phyloP scores from a whole-genome alignment of 2,113 vertebrate species.

The Datnioides undecimradiatus region DNA sequence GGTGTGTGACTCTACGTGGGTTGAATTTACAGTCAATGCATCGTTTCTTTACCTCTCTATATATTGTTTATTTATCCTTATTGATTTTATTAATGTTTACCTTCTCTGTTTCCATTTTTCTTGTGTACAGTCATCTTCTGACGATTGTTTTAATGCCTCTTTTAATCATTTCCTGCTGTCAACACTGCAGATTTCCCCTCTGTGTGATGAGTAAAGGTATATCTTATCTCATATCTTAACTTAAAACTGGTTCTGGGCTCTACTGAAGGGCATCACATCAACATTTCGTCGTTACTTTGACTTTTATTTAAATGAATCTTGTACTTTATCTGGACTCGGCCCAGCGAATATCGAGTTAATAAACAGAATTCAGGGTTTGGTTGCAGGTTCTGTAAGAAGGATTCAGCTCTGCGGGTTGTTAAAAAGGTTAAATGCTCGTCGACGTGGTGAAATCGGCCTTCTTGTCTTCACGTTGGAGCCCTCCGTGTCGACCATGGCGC shows the following conservation, averaged over 20 bases:
- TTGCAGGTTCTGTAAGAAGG: conserved; percentile 57
- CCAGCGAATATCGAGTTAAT: conserved; percentile 25
- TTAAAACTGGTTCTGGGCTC: not conserved
- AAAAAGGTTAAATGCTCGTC: conserved; percentile 48
- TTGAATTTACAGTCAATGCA: not conserved
- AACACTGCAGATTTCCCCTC: too few species aligned
- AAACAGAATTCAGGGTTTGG: conserved; percentile 38
- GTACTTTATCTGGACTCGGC: not conserved
- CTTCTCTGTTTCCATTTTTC: too few species aligned
- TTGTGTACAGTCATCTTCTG: too few species aligned
- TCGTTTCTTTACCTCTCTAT: not conserved
- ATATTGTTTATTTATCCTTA: too few species aligned
- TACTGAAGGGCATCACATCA: not conserved
- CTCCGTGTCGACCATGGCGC: not conserved
- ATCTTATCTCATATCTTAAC: too few species aligned
- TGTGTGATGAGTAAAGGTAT: too few species aligned
- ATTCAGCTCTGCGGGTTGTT: conserved; percentile 62
- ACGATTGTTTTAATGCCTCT: too few species aligned
- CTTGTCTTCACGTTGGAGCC: not conserved
- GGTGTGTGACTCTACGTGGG: not conserved
- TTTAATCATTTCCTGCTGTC: too few species aligned
- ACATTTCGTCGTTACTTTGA: not conserved
- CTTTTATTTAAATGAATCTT: not conserved
- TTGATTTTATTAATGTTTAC: too few species aligned
- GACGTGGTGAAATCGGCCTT: not conserved